Base-by-base conservation (phyloP, 1,140 invertebrate genomes). In the Proctacanthus coquilletti region DNA sequence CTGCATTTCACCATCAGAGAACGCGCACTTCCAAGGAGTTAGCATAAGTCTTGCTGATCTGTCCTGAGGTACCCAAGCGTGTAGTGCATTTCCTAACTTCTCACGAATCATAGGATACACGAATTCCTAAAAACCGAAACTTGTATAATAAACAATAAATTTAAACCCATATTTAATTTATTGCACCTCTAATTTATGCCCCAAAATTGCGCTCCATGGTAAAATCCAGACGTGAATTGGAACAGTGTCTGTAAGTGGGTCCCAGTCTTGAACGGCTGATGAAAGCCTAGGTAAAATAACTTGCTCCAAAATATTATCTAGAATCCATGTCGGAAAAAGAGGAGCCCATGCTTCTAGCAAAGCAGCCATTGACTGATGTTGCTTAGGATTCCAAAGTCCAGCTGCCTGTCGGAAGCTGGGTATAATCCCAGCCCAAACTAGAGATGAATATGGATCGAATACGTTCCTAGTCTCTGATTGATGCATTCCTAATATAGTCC, bases 171-270 rank as follows among this genome's bases (percentile, higher is more conserved):
- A n/a, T n/a, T n/a, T n/a, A n/a, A n/a, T n/a, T n/a, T n/a, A n/a
- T n/a, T n/a, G n/a, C n/a, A n/a, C n/a, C 46, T 87, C 79, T 48
- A 97, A 52, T 32, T 66, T 63, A 3, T 51, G 45, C 27, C 71
- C 70, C 21, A 60, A 34, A 5, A 60, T 52, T 3, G 34, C 42
- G 11, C 51, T 48, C 94, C 94, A 99, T 0, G 95, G 95, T 62
- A 95, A 80, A 39, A 97, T 76, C 95, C 95, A 99, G 5, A 77
- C 72, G 62, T 98, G 92, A 44, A 98, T 86, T 2, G 93, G 92
- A 37, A 94, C 74, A 0, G 80, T 83, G 53, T 98, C 94, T 0
- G 79, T 84, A 0, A 93, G 65, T 1, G 95, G 94, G 68, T 98
- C 87, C 95, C 94, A 98, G 27, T 75, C 71, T 29, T 85, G 75